Percentiles rank a stretch among this genome's conserved stretches.
phyloP scores from a whole-genome alignment of 2,113 vertebrate species.

The Saguinus imperator region DNA sequence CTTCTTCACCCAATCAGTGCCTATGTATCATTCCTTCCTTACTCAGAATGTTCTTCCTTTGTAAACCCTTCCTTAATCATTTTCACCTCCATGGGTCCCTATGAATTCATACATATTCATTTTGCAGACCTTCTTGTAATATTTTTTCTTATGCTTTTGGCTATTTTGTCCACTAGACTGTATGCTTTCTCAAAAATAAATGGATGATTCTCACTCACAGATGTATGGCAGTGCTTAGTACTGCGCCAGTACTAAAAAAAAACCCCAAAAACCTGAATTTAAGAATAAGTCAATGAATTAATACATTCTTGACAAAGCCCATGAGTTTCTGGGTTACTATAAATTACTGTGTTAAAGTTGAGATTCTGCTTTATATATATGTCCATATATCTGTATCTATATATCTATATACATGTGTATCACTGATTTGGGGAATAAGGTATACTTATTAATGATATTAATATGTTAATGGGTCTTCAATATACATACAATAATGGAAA shows the following conservation, averaged over 20 bases:
- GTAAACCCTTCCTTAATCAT: not conserved
- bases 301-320: not conserved
- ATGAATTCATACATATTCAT: not conserved
- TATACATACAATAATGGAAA: not conserved
- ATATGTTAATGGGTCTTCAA: not conserved
- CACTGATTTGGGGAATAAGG: not conserved
- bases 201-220: not conserved
- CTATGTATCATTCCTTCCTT: accelerated
- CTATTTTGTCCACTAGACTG: accelerated
- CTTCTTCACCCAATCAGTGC: accelerated
- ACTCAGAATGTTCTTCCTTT: accelerated
- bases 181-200: not conserved
- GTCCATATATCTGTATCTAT: not conserved
- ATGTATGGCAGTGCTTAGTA: not conserved
- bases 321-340: not conserved
- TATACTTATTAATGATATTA: not conserved
- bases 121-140: too few species aligned
- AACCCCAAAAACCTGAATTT: too few species aligned
- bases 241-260: not conserved
- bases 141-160: not conserved
- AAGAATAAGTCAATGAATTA: not conserved
- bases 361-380: not conserved
- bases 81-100: too few species aligned
- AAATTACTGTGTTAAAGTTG: too few species aligned
- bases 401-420: too few species aligned